Evolutionary conservation across 2,797 vertebrate genomes (phyloP).

Genomic region (Danio jaintianensis): DNA sequence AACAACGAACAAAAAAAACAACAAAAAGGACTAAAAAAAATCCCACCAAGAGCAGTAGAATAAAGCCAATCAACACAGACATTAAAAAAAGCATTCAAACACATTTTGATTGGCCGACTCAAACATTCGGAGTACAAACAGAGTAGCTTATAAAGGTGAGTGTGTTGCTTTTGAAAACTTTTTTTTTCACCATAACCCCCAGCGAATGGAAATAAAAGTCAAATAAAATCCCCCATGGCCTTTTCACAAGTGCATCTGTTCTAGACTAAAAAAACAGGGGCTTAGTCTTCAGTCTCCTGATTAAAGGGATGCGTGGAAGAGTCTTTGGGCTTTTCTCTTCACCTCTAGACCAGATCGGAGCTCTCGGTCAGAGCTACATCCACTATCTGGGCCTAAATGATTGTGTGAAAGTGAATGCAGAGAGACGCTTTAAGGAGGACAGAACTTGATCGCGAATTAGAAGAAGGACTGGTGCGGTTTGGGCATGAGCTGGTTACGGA

Average conservation of each 20-base stretch:
- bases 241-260: constrained; percentile 37
- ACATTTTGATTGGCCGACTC: constrained; percentile 42
- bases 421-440: constrained; percentile 9
- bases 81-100: constrained; percentile 13
- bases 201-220: not conserved
- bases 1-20: not conserved
- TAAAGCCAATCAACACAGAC: constrained; percentile 38
- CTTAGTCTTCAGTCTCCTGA: constrained; percentile 54
- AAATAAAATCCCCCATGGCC: not conserved
- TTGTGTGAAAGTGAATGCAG: constrained; percentile 40
- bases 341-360: constrained; percentile 2
- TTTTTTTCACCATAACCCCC: constrained; percentile 12
- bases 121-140: constrained; percentile 38
- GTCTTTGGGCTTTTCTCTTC: constrained; percentile 43
- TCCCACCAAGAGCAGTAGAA: constrained; percentile 12
- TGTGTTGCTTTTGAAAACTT: constrained; percentile 34
- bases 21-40: not conserved
- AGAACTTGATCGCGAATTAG: not conserved
- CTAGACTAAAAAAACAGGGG: constrained; percentile 27
- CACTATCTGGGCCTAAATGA: constrained; percentile 28
- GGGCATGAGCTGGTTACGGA: constrained; percentile 34
- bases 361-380: constrained; percentile 3
- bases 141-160: constrained; percentile 49
- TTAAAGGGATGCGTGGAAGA: constrained; percentile 57
- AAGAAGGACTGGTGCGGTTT: constrained; percentile 2